phyloP scores from a whole-genome alignment of 2,113 vertebrate genomes.

The Aegotheles bennettii region DNA sequence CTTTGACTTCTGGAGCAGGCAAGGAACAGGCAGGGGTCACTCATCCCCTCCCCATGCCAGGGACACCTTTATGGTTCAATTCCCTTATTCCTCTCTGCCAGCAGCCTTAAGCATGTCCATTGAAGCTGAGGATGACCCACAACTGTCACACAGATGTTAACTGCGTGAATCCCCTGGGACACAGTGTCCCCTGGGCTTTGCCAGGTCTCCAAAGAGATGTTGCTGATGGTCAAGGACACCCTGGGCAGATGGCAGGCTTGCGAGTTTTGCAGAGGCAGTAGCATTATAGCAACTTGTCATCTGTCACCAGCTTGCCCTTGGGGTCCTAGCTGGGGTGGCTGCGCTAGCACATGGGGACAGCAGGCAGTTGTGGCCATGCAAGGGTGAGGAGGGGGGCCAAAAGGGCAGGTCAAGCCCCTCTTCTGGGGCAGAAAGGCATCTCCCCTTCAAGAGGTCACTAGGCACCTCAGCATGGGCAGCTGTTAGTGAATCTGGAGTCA shows the following conservation, averaged over 20 bases:
- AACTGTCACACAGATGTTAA: not conserved
- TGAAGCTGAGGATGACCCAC: not conserved
- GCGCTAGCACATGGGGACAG: not conserved
- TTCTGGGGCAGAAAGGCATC: not conserved
- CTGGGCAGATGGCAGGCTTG: not conserved
- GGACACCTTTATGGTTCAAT: not conserved
- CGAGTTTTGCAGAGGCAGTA: not conserved
- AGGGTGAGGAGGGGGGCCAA: not conserved
- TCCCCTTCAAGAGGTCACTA: not conserved
- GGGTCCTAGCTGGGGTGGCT: not conserved
- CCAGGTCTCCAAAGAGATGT: not conserved
- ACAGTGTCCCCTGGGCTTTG: not conserved
- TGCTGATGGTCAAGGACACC: not conserved
- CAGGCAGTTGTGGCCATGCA: not conserved
- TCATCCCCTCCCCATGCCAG: not conserved
- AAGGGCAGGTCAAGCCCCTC: not conserved
- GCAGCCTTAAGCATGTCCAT: not conserved
- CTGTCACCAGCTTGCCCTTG: not conserved
- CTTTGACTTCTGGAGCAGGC: not conserved
- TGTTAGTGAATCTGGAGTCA: rapidly evolving
- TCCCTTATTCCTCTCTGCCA: not conserved
- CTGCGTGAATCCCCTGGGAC: not conserved
- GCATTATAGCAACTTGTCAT: not conserved
- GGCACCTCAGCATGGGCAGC: rapidly evolving
- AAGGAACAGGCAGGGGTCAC: not conserved